A percentile compares a stretch with the other conserved stretches of the same genome.
phyloP scores from a whole-genome alignment of 1,140 invertebrate species.

The Heliconius hermathena region DNA sequence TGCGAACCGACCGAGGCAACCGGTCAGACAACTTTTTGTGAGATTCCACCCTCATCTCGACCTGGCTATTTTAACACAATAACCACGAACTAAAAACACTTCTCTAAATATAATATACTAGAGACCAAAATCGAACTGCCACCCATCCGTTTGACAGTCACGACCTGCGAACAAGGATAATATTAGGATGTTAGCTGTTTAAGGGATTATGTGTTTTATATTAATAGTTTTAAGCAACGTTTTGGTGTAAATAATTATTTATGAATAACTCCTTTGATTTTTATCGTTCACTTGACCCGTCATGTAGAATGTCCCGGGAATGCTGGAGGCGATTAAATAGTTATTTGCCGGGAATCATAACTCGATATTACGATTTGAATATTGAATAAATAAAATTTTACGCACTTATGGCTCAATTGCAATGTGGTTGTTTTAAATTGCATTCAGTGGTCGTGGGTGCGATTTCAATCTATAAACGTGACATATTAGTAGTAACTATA shows the following conservation, averaged over 20 bases:
- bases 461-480: neutral
- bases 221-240: conserved; percentile 27
- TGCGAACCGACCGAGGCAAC: conserved; percentile 49
- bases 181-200: conserved; percentile 52
- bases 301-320: conserved; percentile 73
- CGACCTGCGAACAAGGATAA: conserved; percentile 68
- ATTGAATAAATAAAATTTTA: neutral
- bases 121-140: conserved; percentile 26
- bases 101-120: conserved; percentile 28
- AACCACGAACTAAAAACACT: conserved; percentile 34
- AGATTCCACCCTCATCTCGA: conserved; percentile 64
- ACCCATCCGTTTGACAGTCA: conserved; percentile 58
- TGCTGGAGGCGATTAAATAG: conserved; percentile 69
- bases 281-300: conserved; percentile 77
- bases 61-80: conserved; percentile 39
- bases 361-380: conserved; percentile 10
- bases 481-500: too few relatives aligned
- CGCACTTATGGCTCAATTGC: neutral
- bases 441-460: neutral
- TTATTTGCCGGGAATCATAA: conserved; percentile 45
- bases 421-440: neutral
- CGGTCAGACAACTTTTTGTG: conserved; percentile 70
- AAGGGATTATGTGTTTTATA: conserved; percentile 45
- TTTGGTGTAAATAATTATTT: conserved; percentile 39
- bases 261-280: conserved; percentile 72